Evolutionary conservation across 1,140 invertebrate genomes (phyloP).

Genomic region (Dreissena polymorpha): DNA sequence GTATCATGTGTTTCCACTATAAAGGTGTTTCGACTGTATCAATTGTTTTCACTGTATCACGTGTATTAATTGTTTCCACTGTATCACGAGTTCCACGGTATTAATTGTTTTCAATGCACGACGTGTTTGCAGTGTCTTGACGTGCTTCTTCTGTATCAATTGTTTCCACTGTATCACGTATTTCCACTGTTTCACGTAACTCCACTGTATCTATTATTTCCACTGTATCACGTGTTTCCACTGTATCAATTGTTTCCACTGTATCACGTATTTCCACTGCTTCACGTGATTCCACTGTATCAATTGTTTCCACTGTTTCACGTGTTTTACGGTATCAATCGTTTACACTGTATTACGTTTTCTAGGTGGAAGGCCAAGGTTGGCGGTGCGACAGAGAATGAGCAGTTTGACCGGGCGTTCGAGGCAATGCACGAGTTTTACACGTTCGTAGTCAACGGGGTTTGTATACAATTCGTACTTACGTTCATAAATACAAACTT

Average conservation of each 20-base stretch:
- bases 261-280: too few species aligned
- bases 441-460: conserved; percentile 39
- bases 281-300: neutral
- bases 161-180: neutral
- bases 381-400: conserved; percentile 21
- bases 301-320: neutral
- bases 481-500: neutral
- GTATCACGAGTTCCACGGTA: too few species aligned
- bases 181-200: neutral
- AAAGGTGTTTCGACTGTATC: too few species aligned
- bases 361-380: conserved; percentile 45
- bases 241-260: too few species aligned
- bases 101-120: too few species aligned
- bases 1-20: neutral
- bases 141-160: neutral
- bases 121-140: too few species aligned
- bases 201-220: too few species aligned
- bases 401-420: conserved; percentile 30
- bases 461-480: neutral
- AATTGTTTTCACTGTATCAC: too few species aligned
- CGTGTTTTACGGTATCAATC: neutral
- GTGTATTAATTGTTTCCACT: too few species aligned
- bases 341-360: neutral
- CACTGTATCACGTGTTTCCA: too few species aligned
- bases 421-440: conserved; percentile 42